A percentile compares a stretch with the other conserved stretches of the same genome.
These are phyloP conservation scores for Vimba vimba DNA, from an alignment of 2,113 vertebrate genomes.

Conservation along the genomic window DNA sequence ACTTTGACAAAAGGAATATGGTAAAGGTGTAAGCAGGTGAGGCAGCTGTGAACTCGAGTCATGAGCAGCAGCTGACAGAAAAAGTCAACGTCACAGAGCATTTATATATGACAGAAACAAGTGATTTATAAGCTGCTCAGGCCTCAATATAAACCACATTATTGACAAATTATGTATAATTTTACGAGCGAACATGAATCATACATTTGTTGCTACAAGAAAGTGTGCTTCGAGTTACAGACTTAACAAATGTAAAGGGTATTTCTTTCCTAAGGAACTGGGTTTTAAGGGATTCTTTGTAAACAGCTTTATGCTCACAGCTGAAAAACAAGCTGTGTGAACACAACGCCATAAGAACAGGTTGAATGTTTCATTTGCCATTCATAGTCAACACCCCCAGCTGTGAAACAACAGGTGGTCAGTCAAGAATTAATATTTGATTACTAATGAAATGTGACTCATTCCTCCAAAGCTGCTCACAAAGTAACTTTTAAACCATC, in stretches of 20 bases:
- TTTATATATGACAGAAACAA: background rate
- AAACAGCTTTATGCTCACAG: slow-evolving; percentile 20
- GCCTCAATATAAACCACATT: background rate
- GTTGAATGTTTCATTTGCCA: slow-evolving; percentile 54
- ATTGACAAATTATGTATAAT: background rate
- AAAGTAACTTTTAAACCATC: slow-evolving; percentile 49
- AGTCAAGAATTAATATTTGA: slow-evolving; percentile 56
- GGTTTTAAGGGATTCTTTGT: slow-evolving; percentile 28
- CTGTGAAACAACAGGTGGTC: slow-evolving; percentile 57
- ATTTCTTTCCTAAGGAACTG: background rate
- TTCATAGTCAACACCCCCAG: slow-evolving; percentile 51
- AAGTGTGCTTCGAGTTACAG: slow-evolving; percentile 9
- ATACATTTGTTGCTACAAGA: slow-evolving; percentile 5
- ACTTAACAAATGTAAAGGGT: background rate
- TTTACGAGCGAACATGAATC: slow-evolving; percentile 20
- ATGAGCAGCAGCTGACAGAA: background rate
- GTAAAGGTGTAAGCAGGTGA: background rate
- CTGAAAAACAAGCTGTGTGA: slow-evolving; percentile 40
- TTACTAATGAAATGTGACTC: slow-evolving; percentile 57
- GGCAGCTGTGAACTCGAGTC: background rate
- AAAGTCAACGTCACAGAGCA: background rate
- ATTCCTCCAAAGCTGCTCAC: slow-evolving; percentile 47
- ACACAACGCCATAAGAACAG: slow-evolving; percentile 46
- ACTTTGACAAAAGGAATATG: slow-evolving; percentile 2
- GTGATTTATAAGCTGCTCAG: background rate